Conservation (phyloP, 2,113 vertebrate genomes). For the Percina caprodes region DNA sequence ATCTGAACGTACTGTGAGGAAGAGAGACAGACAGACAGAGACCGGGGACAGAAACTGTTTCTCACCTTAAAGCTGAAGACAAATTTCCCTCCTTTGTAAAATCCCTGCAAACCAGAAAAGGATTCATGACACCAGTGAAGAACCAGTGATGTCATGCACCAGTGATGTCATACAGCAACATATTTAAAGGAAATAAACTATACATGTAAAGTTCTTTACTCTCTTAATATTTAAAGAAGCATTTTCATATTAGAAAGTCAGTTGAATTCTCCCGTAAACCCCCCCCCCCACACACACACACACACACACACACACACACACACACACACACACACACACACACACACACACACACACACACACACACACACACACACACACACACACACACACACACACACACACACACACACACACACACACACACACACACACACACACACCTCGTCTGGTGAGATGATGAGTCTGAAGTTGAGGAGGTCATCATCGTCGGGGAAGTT, state of each 20-base stretch:
- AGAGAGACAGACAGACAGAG: background rate
- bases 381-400: no score
- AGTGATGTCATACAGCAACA: no score
- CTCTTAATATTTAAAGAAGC: no score
- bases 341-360: no score
- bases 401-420: background rate
- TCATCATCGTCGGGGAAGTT: conserved; percentile 95
- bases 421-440: rapidly evolving
- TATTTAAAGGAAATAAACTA: no score
- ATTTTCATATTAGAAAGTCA: no score
- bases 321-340: background rate
- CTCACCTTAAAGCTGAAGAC: conserved; percentile 98
- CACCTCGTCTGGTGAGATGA: conserved; percentile 94
- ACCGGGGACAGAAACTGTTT: background rate
- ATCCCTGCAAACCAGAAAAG: conserved; percentile 83
- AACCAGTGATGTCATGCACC: no score
- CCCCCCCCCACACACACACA: no score
- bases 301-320: no score
- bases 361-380: background rate
- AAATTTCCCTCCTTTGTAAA: conserved; percentile 96
- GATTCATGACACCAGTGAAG: no score
- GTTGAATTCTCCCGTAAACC: background rate
- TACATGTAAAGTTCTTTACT: no score
- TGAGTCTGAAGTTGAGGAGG: conserved; percentile 96
- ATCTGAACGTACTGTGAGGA: no score